Base-by-base conservation (phyloP, 2,797 vertebrate genomes). In the Pseudomugil gertrudae region DNA sequence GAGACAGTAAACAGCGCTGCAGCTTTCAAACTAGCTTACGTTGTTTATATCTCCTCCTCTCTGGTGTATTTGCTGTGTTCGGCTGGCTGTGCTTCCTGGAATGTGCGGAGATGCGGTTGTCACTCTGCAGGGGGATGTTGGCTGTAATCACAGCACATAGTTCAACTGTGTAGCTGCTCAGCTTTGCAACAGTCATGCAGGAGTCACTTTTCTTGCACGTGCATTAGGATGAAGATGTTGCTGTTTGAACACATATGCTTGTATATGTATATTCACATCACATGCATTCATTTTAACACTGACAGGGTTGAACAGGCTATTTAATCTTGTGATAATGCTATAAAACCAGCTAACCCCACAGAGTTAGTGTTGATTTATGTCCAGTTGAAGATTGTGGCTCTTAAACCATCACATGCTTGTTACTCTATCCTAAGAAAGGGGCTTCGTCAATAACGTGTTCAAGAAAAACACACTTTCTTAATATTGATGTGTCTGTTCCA, bases 101-200 rank as follows among this genome's bases (percentile, higher is more conserved):
- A 87, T 85, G 86, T 92, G 84, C 81, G 72, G 79, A 72, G 76
- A 88, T 86, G 86, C 77, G 75, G 78, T 87, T 84, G 86, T 83
- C 32, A 54, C 81, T 81, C 76, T 78, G 70, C 32, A 73, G 67
- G 80, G 77, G 63, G 59, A 55, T 67, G 80, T 69, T 84, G 83
- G 72, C 83, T 82, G 63, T 77, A 88, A 88, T 86, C 78, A 86
- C 73, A 68, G 82, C 73, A 85, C 84, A 86, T 64, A 87, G 84
- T 84, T 88, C 74, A 82, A 21, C 71, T 63, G 43, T 59, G 56
- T 66, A 62, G 75, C 27, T 66, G 58, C 59, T 72, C 66, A 29
- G 32, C 67, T 40, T 54, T 57, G 65, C 66, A 48, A 58, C 51
- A 62, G 48, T 81, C 50, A 11, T 48, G 69, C 62, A 47, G 50